Evolutionary conservation across 2,113 vertebrate genomes (phyloP).

Genomic region (Lonchura striata): DNA sequence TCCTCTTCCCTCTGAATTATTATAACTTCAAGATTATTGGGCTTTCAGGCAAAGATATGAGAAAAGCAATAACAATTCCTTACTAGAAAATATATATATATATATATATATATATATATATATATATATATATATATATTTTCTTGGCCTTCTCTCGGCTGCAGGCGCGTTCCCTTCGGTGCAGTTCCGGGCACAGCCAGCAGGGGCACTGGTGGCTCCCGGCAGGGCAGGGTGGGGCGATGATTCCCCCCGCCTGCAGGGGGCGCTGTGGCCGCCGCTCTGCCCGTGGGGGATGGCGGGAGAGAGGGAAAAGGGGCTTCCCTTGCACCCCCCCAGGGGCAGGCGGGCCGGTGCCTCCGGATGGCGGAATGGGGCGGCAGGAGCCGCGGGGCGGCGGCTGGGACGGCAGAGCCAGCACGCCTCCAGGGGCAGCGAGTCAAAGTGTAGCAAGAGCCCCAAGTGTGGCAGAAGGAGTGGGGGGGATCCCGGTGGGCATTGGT

Average conservation of each 20-base stretch:
- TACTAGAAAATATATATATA: too few species aligned
- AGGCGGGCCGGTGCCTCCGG: background rate
- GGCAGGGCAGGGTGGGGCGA: too few species aligned
- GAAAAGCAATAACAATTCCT: background rate
- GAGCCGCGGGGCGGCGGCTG: background rate
- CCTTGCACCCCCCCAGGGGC: rapidly evolving
- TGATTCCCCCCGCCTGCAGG: too few species aligned
- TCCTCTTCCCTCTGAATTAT: background rate
- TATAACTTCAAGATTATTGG: background rate
- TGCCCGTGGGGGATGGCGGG: too few species aligned
- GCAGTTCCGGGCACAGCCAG: too few species aligned
- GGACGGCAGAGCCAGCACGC: background rate
- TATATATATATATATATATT: too few species aligned
- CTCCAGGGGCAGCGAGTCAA: background rate
- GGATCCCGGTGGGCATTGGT: background rate
- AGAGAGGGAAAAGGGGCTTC: background rate
- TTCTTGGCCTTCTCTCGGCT: too few species aligned
- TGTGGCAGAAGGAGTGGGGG: background rate
- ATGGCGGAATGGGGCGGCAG: too few species aligned
- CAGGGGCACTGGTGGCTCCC: too few species aligned
- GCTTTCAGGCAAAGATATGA: background rate
- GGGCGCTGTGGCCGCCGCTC: too few species aligned
- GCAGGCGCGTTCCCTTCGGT: too few species aligned
- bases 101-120: too few species aligned
- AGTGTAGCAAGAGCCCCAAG: background rate